phyloP scores from a whole-genome alignment of 2,113 vertebrate genomes.

The Perca schrenkii region DNA sequence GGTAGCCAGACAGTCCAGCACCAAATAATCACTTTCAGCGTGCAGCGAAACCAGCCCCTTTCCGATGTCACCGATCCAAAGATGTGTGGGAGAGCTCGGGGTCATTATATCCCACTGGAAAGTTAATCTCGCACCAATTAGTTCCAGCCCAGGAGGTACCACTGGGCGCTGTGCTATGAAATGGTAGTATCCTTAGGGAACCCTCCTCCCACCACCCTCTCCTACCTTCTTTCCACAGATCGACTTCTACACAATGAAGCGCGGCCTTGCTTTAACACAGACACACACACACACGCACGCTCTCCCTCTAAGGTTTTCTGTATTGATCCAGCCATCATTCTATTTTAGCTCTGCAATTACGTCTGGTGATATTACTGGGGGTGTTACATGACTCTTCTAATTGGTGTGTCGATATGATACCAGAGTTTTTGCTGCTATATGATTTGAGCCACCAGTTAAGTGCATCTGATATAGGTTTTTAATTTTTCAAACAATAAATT shows the following conservation, averaged over 20 bases:
- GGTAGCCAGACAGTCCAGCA: slow-evolving; percentile 66
- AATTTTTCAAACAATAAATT: slow-evolving; percentile 24
- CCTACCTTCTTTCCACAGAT: slow-evolving; percentile 67
- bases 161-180: slow-evolving; percentile 75
- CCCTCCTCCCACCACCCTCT: slow-evolving; percentile 43
- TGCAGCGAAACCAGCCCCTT: slow-evolving; percentile 54
- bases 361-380: slow-evolving; percentile 66
- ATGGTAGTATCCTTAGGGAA: slow-evolving; percentile 75
- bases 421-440: slow-evolving; percentile 33
- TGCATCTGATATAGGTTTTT: slow-evolving; percentile 46
- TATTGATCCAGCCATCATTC: slow-evolving; percentile 76
- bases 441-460: slow-evolving; percentile 47
- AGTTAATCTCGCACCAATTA: slow-evolving; percentile 86
- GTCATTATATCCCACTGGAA: slow-evolving; percentile 82
- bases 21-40: slow-evolving; percentile 73
- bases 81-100: slow-evolving; percentile 75
- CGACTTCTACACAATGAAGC: slow-evolving; percentile 69
- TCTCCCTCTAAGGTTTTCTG: slow-evolving; percentile 65
- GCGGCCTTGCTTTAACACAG: slow-evolving; percentile 35
- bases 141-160: slow-evolving; percentile 83
- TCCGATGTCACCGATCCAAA: slow-evolving; percentile 73
- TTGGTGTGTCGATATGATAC: slow-evolving; percentile 71
- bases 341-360: slow-evolving; percentile 73
- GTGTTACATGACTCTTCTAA: slow-evolving; percentile 74
- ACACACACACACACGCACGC: slow-evolving; percentile 26